Conservation (phyloP, 2,113 vertebrate genomes). For the Syngnathoides biaculeatus region DNA sequence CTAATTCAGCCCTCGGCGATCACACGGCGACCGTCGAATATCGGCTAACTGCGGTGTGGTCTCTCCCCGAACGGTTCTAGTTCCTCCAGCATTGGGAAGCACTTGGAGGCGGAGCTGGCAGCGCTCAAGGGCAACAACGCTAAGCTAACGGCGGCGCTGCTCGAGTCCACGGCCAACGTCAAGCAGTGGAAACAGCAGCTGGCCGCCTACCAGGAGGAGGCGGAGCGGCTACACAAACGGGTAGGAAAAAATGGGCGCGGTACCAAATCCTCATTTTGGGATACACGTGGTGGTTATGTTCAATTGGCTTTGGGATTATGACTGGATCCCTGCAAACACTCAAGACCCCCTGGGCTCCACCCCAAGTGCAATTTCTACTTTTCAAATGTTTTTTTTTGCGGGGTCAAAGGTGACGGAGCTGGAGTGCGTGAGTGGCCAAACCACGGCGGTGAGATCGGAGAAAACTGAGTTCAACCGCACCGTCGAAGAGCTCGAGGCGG, state of each 20-base stretch:
- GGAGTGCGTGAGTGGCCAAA: constrained; percentile 93
- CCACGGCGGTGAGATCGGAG: constrained; percentile 86
- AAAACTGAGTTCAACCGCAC: constrained; percentile 95
- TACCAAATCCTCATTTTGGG: too few species aligned
- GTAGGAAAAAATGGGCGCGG: constrained; percentile 49
- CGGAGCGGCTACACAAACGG: constrained; percentile 91
- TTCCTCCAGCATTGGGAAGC: constrained; percentile 80
- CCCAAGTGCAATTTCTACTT: not conserved
- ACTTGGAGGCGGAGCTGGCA: constrained; percentile 95
- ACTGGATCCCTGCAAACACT: too few species aligned
- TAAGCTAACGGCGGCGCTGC: constrained; percentile 94
- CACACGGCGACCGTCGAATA: too few species aligned
- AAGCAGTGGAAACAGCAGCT: constrained; percentile 99
- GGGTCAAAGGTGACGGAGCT: constrained; percentile 87
- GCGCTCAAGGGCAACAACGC: constrained; percentile 96
- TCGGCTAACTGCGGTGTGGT: not conserved
- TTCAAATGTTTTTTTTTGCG: too few species aligned
- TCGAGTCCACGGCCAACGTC: constrained; percentile 97
- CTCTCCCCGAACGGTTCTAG: constrained; percentile 26
- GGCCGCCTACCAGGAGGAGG: constrained; percentile 93
- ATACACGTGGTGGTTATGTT: too few species aligned
- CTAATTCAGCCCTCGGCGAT: too few species aligned
- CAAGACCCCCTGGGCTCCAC: too few species aligned
- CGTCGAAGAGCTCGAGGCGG: constrained; percentile 89
- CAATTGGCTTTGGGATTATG: too few species aligned